Conservation (phyloP, 2,888 invertebrate species). For the Abrostola tripartita region DNA sequence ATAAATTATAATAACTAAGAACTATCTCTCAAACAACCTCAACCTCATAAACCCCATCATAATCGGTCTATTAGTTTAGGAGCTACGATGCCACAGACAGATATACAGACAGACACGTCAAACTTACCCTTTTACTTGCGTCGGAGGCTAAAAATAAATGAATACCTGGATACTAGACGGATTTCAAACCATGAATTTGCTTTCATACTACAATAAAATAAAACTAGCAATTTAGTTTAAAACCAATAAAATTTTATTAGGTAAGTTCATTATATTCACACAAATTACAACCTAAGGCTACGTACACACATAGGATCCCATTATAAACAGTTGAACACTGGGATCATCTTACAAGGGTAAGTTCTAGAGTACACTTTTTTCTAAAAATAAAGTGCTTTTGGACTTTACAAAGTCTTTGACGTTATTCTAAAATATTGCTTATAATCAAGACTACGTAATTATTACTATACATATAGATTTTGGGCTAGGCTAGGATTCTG, state of each 20-base stretch:
- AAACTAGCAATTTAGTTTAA: constrained; percentile 26
- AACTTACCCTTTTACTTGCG: no score
- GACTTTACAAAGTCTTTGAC: constrained; percentile 38
- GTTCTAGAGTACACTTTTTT: constrained; percentile 50
- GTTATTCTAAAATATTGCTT: constrained; percentile 51
- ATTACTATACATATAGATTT: constrained; percentile 19
- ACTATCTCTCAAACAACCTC: no score
- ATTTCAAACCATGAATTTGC: no score
- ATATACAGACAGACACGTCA: no score
- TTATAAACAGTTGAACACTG: constrained; percentile 71
- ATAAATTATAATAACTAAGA: no score
- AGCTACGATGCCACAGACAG: no score
- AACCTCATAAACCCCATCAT: no score
- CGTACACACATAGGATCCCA: constrained; percentile 47
- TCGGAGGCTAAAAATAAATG: no score
- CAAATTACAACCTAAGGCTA: constrained; percentile 45
- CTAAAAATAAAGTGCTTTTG: constrained; percentile 63
- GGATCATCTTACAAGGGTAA: constrained; percentile 41
- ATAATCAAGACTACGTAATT: constrained; percentile 40
- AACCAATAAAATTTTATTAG: constrained; percentile 42
- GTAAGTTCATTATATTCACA: constrained; percentile 45
- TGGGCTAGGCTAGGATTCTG: constrained; percentile 2
- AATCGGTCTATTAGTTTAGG: no score
- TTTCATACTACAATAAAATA: no score
- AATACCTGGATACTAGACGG: no score